Evolutionary conservation across 1,140 invertebrate genomes (phyloP), one percentile per base, ranked within the genome.

Genomic region (Sarcophaga peregrina): DNA sequence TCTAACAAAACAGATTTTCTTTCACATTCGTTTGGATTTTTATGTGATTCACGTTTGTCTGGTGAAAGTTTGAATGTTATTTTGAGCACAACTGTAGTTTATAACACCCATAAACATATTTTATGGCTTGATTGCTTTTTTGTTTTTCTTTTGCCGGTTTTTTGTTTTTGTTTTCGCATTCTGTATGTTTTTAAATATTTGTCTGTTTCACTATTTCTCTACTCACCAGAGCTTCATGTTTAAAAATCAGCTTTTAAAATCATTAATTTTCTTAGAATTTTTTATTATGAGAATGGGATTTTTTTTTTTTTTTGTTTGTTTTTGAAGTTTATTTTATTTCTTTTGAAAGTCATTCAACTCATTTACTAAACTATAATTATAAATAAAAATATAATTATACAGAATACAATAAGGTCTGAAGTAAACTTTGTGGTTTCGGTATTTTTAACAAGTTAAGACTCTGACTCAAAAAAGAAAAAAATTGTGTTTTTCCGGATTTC

Each of bases 241-340:
- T 3, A 58, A 58, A 13, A 58, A 58, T 15, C 7, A 3, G n/a
- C 54, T 58, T 58, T 4, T 58, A 58, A 58, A 58, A n/a, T 58
- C 15, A n/a, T n/a, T n/a, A 58, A 13, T 58, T 58, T n/a, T 58
- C 7, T n/a, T 11, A 11, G 54, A 13, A n/a, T n/a, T 58, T 8
- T 58, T 37, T 37, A 37, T 37, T 37, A 37, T 37, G 25, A 37
- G 25, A 37, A 37, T 37, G 25, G 1, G 25, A 4, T 37, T 37
- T 37, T 37, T 37, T 37, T 37, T 37, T 37, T 37, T 37, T 37
- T 1, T 58, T 58, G 52, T 58, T 58, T 58, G 52, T 58, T 15
- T 58, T 58, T n/a, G n/a, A n/a, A n/a, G 52, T 58, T 58, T 58
- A 13, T 58, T n/a, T 58, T 58, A 58, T n/a, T n/a, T 58, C 25